A percentile compares a stretch with the other conserved stretches of the same genome.
Evolutionary conservation across 2,797 vertebrate genomes (phyloP).

Genomic region (Sebastes elongatus): DNA sequence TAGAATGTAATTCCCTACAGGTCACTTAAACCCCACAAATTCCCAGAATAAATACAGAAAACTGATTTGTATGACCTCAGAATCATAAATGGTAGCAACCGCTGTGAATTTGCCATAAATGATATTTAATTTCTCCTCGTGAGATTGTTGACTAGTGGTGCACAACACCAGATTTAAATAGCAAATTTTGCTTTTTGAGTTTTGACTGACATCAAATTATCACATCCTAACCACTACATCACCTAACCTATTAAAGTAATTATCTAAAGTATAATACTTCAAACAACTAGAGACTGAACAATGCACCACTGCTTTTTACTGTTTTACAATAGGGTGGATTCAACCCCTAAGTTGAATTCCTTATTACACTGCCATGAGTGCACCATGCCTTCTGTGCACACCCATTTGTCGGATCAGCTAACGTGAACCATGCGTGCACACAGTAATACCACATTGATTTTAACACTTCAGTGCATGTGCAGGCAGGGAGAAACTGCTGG

Average conservation of each 20-base stretch:
- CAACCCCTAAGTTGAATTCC: neutral
- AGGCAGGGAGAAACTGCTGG: slow-evolving; percentile 20
- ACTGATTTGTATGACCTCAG: too few relatives aligned
- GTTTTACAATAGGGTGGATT: neutral
- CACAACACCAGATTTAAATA: neutral
- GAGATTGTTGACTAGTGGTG: neutral
- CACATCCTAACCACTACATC: neutral
- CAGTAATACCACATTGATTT: slow-evolving; percentile 38
- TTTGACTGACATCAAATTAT: neutral
- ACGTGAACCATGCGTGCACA: slow-evolving; percentile 12
- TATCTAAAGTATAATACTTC: neutral
- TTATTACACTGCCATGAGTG: neutral
- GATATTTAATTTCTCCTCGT: neutral
- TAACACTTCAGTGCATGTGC: slow-evolving; percentile 36
- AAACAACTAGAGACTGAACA: neutral
- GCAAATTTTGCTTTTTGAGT: neutral
- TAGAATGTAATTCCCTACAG: neutral
- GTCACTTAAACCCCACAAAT: neutral
- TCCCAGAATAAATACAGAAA: neutral
- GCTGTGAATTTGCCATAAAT: neutral
- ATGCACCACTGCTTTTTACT: neutral
- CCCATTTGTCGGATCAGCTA: slow-evolving; percentile 19
- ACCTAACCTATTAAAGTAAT: neutral
- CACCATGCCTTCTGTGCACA: neutral
- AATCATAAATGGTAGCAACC: neutral